Evolutionary conservation across 2,797 vertebrate genomes (phyloP).

Genomic region (Numenius phaeopus): DNA sequence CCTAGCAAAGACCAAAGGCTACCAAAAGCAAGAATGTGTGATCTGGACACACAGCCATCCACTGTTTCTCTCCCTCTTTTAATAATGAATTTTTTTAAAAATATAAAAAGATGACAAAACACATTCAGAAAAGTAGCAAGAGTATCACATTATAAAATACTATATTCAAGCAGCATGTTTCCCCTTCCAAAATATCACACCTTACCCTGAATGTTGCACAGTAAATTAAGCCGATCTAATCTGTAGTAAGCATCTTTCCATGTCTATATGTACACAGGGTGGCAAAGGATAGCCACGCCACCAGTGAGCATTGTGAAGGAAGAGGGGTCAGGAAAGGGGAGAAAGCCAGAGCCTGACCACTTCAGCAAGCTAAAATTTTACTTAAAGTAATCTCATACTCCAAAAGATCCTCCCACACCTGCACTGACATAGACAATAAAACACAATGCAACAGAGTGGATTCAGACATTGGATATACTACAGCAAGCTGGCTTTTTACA

Average conservation of each 20-base stretch:
- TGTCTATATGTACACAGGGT: rapidly evolving
- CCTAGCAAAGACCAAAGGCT: not conserved
- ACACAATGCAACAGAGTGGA: not conserved
- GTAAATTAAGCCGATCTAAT: not conserved
- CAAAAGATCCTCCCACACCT: not conserved
- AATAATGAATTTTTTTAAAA: not conserved
- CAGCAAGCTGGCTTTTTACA: not conserved
- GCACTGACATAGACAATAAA: not conserved
- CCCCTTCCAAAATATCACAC: not conserved
- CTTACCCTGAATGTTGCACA: not conserved
- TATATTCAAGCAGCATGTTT: not conserved
- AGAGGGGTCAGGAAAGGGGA: not conserved
- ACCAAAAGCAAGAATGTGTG: not conserved
- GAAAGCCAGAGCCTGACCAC: not conserved
- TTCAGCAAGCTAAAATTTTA: not conserved
- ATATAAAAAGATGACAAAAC: not conserved
- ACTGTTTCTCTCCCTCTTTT: not conserved
- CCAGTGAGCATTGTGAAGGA: not conserved
- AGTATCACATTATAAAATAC: not conserved
- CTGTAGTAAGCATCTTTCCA: not conserved
- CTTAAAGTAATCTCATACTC: not conserved
- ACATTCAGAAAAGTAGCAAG: not conserved
- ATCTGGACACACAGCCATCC: not conserved
- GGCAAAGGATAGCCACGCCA: not conserved
- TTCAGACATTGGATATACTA: not conserved